Evolutionary conservation across 2,113 vertebrate species (phyloP).

Genomic region (Pholis gunnellus): DNA sequence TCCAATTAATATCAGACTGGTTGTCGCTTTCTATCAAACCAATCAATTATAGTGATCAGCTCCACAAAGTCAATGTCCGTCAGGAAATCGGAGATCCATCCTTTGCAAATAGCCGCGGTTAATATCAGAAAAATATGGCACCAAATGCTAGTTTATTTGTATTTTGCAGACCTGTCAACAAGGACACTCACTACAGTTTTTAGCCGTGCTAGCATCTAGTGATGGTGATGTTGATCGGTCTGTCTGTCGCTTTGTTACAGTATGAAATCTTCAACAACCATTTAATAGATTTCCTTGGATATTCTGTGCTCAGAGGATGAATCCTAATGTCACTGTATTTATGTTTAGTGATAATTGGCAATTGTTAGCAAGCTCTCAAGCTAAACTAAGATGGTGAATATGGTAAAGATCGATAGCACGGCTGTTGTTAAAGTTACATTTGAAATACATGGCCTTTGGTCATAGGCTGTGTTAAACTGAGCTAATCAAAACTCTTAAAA

Average conservation of each 20-base stretch:
- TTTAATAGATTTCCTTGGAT: not conserved
- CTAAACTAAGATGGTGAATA: not conserved
- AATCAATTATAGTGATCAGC: slow-evolving; percentile 8
- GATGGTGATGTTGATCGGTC: not conserved
- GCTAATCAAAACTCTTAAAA: not conserved
- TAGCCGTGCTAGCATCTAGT: not conserved
- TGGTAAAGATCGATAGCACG: not conserved
- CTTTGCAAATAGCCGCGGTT: not conserved
- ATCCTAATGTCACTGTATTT: not conserved
- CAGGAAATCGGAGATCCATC: not conserved
- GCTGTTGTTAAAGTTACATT: not conserved
- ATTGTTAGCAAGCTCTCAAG: not conserved
- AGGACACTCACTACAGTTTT: not conserved
- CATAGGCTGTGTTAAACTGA: not conserved
- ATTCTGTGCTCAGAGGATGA: not conserved
- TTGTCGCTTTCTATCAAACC: not conserved
- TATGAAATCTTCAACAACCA: not conserved
- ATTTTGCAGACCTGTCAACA: slow-evolving; percentile 9
- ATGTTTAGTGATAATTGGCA: not conserved
- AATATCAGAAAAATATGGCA: not conserved
- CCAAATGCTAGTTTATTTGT: not conserved
- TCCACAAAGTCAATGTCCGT: not conserved
- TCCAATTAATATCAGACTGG: not conserved
- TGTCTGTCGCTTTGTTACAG: not conserved
- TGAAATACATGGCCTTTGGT: not conserved